phyloP scores from a whole-genome alignment of 64 coral and sea anemone species.

The Exaiptasia diaphana region DNA sequence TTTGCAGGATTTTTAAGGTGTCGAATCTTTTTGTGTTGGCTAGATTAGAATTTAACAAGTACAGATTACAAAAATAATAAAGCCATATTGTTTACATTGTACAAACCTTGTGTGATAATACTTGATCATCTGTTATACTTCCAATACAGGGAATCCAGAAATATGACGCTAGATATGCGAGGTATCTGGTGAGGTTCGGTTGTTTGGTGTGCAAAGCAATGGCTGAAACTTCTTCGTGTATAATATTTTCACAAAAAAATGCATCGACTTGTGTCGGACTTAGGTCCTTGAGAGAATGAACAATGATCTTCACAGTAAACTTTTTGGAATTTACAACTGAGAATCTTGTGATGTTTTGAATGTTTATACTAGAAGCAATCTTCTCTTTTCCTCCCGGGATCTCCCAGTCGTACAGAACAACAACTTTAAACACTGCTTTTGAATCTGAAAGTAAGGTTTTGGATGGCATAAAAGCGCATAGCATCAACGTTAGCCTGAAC shows the following conservation, averaged over 20 bases:
- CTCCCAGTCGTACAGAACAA: neutral
- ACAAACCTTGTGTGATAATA: slow-evolving; percentile 66
- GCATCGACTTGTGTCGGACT: slow-evolving; percentile 17
- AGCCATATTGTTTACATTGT: neutral
- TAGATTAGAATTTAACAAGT: too few relatives aligned
- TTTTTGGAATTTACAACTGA: neutral
- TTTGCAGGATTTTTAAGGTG: neutral
- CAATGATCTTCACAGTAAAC: neutral
- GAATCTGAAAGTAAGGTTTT: too few relatives aligned
- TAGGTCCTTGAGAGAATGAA: neutral
- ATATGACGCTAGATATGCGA: slow-evolving; percentile 66
- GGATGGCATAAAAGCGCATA: too few relatives aligned
- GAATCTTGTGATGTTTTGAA: neutral
- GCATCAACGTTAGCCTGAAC: too few relatives aligned
- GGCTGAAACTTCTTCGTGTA: slow-evolving; percentile 45
- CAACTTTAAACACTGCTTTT: neutral
- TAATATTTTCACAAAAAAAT: slow-evolving; percentile 48
- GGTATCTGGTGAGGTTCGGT: slow-evolving; percentile 22
- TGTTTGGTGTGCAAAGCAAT: slow-evolving; percentile 49
- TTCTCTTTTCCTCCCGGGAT: neutral
- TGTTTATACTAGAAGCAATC: neutral
- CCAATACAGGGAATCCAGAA: slow-evolving; percentile 61
- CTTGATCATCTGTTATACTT: slow-evolving; percentile 11
- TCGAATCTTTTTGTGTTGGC: neutral
- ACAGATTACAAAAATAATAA: too few relatives aligned